Conservation (phyloP, 2,888 invertebrate species). For the Steinernema carpocapsae region DNA sequence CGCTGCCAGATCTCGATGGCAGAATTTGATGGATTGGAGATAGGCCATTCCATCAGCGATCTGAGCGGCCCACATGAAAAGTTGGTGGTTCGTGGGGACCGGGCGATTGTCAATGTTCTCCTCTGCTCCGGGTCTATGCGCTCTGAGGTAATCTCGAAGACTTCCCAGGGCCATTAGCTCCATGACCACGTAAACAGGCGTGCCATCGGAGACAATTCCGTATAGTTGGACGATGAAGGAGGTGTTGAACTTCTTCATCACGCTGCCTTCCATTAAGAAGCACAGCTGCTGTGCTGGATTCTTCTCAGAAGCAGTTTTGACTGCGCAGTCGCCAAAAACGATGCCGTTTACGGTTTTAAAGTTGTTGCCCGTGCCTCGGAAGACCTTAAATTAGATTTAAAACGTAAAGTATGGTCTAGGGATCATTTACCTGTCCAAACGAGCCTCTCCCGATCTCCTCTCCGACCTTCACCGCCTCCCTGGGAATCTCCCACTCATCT, state of each 20-base stretch:
- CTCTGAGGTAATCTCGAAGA: conserved; percentile 63
- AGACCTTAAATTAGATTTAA: not conserved
- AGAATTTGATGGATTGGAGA: conserved; percentile 84
- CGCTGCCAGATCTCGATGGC: conserved; percentile 91
- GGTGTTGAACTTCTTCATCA: conserved; percentile 68
- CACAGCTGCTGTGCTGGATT: conserved; percentile 56
- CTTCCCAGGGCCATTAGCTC: conserved; percentile 84
- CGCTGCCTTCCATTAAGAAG: conserved; percentile 66
- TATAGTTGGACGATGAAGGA: conserved; percentile 78
- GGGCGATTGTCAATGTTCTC: conserved; percentile 54
- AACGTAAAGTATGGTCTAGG: no score
- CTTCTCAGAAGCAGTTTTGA: conserved; percentile 60
- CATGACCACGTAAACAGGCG: conserved; percentile 94
- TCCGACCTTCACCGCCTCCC: conserved; percentile 78
- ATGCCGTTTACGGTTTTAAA: conserved; percentile 70
- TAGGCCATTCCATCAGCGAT: conserved; percentile 99
- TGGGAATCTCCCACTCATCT: conserved; percentile 86
- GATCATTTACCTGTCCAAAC: conserved; percentile 76
- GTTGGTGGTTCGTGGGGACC: conserved; percentile 71
- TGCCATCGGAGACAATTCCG: conserved; percentile 91
- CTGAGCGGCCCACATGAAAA: conserved; percentile 74
- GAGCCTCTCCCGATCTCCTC: conserved; percentile 82
- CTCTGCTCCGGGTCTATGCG: conserved; percentile 60
- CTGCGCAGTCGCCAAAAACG: conserved; percentile 66
- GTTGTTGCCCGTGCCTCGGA: conserved; percentile 68